Base-by-base conservation (phyloP, 2,888 invertebrate species). In the Drosophila differens region DNA sequence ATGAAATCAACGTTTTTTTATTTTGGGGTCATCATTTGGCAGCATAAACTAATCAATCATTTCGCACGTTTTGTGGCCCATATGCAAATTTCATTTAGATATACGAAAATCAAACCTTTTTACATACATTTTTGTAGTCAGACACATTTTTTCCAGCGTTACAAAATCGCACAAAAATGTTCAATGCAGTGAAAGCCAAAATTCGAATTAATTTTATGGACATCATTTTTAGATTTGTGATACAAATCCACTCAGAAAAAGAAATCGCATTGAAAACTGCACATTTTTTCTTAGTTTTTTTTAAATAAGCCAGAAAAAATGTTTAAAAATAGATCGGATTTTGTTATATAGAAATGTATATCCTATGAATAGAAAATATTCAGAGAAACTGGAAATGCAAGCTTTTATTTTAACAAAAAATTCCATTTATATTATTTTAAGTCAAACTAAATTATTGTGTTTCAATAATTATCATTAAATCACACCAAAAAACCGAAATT, bases 351-450 rank as follows among this genome's bases (percentile, higher is more conserved):
- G 0, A 41, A 10, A 41, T 41, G 1, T 44, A 0, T 10, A n/a
- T 37, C 1, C 6, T 16, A 35, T 16, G 6, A 16, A 16, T 37
- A 6, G 6, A 16, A 37, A 37, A 37, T 37, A 16, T 14, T 37
- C 37, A 16, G 5, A 37, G 6, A 9, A 10, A 10, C 33, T 33
- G 3, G 37, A 16, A 37, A 16, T 37, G 16, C 3, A 16, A 16
- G 19, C 3, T 2, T 10, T 2, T 4, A 10, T n/a, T n/a, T 19
- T 3, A 1, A n/a, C 0, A 9, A 9, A 9, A 39, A 9, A 39
- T 1, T n/a, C 9, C 0, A 0, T 2, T n/a, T 10, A n/a, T 2
- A 39, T 10, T n/a, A n/a, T n/a, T 9, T n/a, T 9, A 39, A 41
- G 1, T 22, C 1, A 44, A 44, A 7, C 3, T 1, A 7, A 22